Evolutionary conservation across 2,113 vertebrate species (phyloP).

Genomic region (Dicentrarchus labrax): DNA sequence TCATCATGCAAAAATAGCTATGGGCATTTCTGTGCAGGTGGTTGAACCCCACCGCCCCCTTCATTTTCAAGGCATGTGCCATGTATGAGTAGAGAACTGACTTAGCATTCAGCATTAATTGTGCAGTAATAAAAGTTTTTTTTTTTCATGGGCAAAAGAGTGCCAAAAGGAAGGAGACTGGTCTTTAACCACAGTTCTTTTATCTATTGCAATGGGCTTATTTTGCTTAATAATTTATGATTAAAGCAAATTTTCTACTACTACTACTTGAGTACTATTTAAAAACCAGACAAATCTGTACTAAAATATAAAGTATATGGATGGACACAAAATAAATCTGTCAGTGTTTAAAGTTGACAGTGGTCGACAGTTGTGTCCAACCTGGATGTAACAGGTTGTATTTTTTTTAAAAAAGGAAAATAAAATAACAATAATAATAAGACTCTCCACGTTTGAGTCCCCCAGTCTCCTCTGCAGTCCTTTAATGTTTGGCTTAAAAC

Average conservation of each 20-base stretch:
- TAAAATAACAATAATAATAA: neutral
- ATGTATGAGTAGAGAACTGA: conserved; percentile 17
- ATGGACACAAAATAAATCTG: conserved; percentile 26
- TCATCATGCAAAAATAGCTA: conserved; percentile 15
- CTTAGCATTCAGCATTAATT: conserved; percentile 29
- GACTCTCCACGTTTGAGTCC: conserved; percentile 15
- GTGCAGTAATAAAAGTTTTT: conserved; percentile 8
- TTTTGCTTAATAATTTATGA: neutral
- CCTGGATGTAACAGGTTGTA: conserved; percentile 4
- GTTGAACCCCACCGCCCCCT: conserved; percentile 6
- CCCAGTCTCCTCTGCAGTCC: conserved; percentile 5
- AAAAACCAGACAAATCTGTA: conserved; percentile 21
- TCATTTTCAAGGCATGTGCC: conserved; percentile 42
- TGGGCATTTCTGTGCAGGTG: conserved; percentile 23
- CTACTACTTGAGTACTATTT: conserved; percentile 10
- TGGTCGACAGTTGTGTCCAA: conserved; percentile 8
- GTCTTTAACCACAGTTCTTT: conserved; percentile 4
- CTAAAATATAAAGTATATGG: conserved; percentile 1
- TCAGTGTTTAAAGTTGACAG: neutral
- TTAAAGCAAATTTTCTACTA: neutral
- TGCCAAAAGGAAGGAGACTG: conserved; percentile 24
- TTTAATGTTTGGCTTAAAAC: conserved; percentile 16
- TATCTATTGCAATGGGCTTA: neutral
- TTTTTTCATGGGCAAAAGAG: conserved; percentile 12
- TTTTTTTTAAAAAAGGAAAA: conserved; percentile 13